phyloP scores from a whole-genome alignment of 2,797 vertebrate genomes.

The Cephalopachus bancanus region DNA sequence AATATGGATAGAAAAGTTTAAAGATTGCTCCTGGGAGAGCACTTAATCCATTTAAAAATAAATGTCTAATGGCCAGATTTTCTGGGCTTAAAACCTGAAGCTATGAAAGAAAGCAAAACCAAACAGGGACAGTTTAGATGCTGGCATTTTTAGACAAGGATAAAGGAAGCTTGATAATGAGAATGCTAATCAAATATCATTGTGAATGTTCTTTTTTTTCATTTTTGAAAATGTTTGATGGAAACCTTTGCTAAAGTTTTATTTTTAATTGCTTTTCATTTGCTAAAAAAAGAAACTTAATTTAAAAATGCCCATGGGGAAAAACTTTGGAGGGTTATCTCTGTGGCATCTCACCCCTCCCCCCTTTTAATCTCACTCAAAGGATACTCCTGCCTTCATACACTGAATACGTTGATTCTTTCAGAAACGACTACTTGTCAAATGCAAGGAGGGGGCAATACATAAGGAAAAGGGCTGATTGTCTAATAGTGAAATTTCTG shows the following conservation, averaged over 20 bases:
- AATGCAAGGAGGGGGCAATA: not conserved
- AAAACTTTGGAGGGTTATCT: conserved; percentile 25
- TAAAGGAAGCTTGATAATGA: conserved; percentile 78
- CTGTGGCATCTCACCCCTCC: not conserved
- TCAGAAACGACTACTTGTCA: conserved; percentile 22
- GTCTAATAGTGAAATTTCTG: conserved; percentile 42
- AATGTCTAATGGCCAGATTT: conserved; percentile 84
- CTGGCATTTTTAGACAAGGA: conserved; percentile 79
- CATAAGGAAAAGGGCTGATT: not conserved
- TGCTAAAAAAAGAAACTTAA: conserved; percentile 71
- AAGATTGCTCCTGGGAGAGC: conserved; percentile 87
- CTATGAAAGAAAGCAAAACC: conserved; percentile 70
- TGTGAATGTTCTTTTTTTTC: conserved; percentile 45
- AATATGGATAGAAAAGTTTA: conserved; percentile 88
- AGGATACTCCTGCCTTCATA: not conserved
- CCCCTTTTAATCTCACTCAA: not conserved
- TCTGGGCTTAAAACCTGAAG: conserved; percentile 81
- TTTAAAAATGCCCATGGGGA: conserved; percentile 54
- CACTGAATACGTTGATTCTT: conserved; percentile 34
- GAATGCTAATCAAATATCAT: conserved; percentile 82
- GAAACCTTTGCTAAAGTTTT: conserved; percentile 69
- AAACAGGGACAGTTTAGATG: conserved; percentile 61
- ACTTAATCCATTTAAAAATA: conserved; percentile 87
- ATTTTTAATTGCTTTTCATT: conserved; percentile 78
- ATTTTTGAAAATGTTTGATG: conserved; percentile 73